Evolutionary conservation across 2,113 vertebrate species (phyloP).

Genomic region (Rhodinocichla rosea): DNA sequence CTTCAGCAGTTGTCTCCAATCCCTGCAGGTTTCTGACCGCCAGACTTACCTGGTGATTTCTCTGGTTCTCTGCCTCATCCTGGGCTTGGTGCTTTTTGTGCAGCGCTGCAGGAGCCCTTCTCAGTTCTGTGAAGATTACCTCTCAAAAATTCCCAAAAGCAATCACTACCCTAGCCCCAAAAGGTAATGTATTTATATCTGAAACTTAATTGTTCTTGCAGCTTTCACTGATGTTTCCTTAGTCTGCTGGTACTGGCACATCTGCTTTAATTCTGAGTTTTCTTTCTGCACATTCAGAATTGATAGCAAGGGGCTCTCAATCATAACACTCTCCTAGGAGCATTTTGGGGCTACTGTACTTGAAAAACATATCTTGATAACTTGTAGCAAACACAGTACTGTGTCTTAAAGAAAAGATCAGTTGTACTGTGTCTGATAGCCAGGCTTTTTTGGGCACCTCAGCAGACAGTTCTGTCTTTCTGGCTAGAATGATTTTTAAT

Average conservation of each 20-base stretch:
- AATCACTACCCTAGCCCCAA: slow-evolving; percentile 96
- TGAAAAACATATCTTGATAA: not conserved
- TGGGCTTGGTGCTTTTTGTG: slow-evolving; percentile 88
- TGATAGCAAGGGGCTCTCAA: not conserved
- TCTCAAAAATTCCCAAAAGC: slow-evolving; percentile 83
- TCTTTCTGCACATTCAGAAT: not conserved
- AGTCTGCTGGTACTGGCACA: not conserved
- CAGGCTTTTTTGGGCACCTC: not conserved
- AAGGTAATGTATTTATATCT: slow-evolving; percentile 72
- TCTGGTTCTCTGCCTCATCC: slow-evolving; percentile 84
- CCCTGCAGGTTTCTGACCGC: slow-evolving; percentile 84
- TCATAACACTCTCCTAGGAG: not conserved
- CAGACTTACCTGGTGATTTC: slow-evolving; percentile 91
- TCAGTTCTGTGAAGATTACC: slow-evolving; percentile 69
- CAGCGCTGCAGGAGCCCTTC: slow-evolving; percentile 84
- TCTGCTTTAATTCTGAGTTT: not conserved
- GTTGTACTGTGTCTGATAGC: not conserved
- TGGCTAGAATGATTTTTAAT: not conserved
- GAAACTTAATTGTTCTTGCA: not conserved
- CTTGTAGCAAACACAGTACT: not conserved
- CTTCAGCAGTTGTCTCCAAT: not conserved
- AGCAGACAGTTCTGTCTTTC: not conserved
- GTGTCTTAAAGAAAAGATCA: too few species aligned
- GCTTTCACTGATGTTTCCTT: not conserved
- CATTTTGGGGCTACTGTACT: not conserved